Evolutionary conservation across 2,113 vertebrate species (phyloP).

Genomic region (Oxyruncus cristatus): DNA sequence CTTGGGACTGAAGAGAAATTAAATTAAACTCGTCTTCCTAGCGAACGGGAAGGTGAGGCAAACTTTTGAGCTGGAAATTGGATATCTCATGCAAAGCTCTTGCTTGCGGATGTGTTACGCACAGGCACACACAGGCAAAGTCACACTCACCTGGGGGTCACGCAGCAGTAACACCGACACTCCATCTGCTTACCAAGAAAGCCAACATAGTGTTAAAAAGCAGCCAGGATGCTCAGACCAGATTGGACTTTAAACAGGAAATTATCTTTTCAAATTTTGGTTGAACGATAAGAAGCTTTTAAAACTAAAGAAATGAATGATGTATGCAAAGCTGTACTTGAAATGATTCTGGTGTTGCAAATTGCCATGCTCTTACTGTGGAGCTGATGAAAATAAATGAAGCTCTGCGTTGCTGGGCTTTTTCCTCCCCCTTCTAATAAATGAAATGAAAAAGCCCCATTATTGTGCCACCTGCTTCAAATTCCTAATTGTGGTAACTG

Average conservation of each 20-base stretch:
- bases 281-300: conserved; percentile 74
- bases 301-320: conserved; percentile 70
- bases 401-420: conserved; percentile 66
- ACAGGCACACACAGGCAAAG: not conserved
- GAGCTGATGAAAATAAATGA: conserved; percentile 81
- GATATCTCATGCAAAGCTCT: not conserved
- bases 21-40: not conserved
- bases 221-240: conserved; percentile 46
- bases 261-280: conserved; percentile 64
- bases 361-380: conserved; percentile 76
- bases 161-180: not conserved
- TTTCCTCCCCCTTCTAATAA: conserved; percentile 70
- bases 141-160: conserved; percentile 38
- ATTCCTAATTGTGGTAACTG: conserved; percentile 83
- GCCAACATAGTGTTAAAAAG: conserved; percentile 61
- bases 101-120: not conserved
- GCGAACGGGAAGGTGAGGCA: not conserved
- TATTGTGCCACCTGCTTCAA: conserved; percentile 85
- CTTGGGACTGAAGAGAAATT: not conserved
- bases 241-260: conserved; percentile 59
- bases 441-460: conserved; percentile 78
- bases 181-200: conserved; percentile 41
- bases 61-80: not conserved
- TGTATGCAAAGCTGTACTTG: conserved; percentile 74
- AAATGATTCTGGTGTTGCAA: conserved; percentile 79